These are phyloP conservation scores for Lasioglossum calceatum DNA, from an alignment of 2,888 invertebrate genomes.

Conservation along the genomic window DNA sequence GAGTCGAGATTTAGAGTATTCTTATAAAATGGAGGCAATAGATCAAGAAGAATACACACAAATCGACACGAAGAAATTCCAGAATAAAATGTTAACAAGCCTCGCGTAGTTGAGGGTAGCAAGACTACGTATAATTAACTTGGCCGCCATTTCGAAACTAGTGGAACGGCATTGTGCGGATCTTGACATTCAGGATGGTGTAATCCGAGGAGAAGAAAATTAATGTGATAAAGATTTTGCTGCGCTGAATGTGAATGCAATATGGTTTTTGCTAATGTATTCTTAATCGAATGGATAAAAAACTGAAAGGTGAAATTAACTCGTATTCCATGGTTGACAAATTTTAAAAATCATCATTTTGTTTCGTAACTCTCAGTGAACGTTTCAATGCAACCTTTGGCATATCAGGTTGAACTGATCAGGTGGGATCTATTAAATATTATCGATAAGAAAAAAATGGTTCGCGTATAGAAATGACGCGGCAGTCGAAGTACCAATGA, in stretches of 20 bases:
- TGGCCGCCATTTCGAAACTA: background rate
- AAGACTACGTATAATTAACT: background rate
- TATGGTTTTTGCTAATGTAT: slow-evolving; percentile 1
- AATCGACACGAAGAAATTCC: background rate
- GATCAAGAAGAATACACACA: background rate
- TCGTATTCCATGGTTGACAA: background rate
- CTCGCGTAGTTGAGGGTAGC: background rate
- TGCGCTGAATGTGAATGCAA: background rate
- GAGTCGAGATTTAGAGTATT: background rate
- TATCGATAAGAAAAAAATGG: background rate
- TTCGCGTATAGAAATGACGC: background rate
- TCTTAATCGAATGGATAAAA: background rate
- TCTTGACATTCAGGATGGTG: background rate
- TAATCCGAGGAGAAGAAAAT: slow-evolving; percentile 4
- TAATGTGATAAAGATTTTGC: background rate
- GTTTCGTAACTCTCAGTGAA: background rate
- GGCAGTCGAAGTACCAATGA: background rate
- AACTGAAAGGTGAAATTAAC: background rate
- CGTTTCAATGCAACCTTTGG: background rate
- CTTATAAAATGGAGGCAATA: background rate
- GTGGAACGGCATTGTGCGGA: background rate
- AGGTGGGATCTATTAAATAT: background rate
- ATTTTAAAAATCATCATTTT: background rate
- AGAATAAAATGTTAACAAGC: background rate
- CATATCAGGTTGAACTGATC: background rate